A percentile compares a stretch with the other conserved stretches of the same genome.
phyloP scores from a whole-genome alignment of 2,113 vertebrate genomes.

The Xenus cinereus region DNA sequence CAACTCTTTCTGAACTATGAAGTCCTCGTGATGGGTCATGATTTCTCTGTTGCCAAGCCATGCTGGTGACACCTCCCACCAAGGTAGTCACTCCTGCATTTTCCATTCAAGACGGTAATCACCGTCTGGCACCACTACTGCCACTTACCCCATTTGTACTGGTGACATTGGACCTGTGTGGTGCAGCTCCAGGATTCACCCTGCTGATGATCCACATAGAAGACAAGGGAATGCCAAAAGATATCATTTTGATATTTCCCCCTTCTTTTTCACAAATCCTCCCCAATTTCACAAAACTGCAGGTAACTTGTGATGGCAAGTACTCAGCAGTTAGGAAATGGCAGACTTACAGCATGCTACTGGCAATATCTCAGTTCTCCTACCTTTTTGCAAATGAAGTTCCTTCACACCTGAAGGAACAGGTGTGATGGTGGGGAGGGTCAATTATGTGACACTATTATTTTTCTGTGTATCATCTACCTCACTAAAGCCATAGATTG shows the following conservation, averaged over 20 bases:
- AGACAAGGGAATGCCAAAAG: background rate
- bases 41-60: background rate
- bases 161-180: background rate
- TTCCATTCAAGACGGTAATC: background rate
- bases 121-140: background rate
- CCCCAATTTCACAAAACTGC: background rate
- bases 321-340: background rate
- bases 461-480: background rate
- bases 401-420: no score
- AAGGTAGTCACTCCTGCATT: background rate
- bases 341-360: background rate
- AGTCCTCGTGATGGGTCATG: background rate
- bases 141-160: background rate
- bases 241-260: background rate
- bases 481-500: background rate
- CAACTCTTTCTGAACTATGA: background rate
- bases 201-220: background rate
- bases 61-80: rapidly evolving
- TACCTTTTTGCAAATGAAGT: background rate
- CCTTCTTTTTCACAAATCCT: background rate
- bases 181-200: background rate
- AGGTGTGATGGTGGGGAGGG: background rate
- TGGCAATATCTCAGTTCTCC: background rate
- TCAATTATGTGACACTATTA: background rate
- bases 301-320: background rate